Base-by-base conservation (phyloP, 2,888 invertebrate genomes). In the Brachypalpus laphriformis region DNA sequence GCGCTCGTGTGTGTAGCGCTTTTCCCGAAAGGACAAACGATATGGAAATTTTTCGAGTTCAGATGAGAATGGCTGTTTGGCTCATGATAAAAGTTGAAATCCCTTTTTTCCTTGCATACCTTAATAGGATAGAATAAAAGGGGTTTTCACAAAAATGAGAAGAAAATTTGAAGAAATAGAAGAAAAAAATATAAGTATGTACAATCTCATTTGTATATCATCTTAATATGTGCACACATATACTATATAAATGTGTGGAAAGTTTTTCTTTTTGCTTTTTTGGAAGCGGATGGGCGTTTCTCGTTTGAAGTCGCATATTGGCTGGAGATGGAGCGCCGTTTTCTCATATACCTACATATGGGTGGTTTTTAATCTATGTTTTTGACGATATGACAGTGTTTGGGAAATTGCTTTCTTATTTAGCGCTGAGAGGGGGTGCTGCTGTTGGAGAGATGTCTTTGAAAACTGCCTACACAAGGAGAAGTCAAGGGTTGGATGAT, bases 121-220 rank as follows among this genome's bases (percentile, higher is more conserved):
- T 75, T 81, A 85, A 85, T 75, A 74, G 75, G 51, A 85, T 81
- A 56, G 74, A 83, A 74, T 68, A 80, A 80, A 83, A 80, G 68
- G 66, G 68, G 59, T 74, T 80, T 80, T 77, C 40, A n/a, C 22
- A 56, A 59, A 75, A 76, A 47, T 37, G 42, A 49, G 51, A 77
- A 20, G 66, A 76, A 75, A 76, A 82, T 82, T 68, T 68, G 49
- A 82, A 77, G 65, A 49, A 70, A 57, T 20, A 49, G 42, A 42
- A 47, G 34, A 57, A 56, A 65, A 8, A 47, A 49, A 45, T 28
- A 63, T 47, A 31, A 45, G 54, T 57, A 59, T 76, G 66, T 71
- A 71, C 63, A 63, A 65, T 75, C 81, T 85, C 81, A 85, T 85
- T 85, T 85, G 83, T 85, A 81, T 81, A 80, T 85, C 81, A 81